Percentiles rank a stretch among this genome's conserved stretches.
These are phyloP conservation scores for Gymnocypris eckloni DNA, from an alignment of 2,797 vertebrate genomes.

Conservation along the genomic window DNA sequence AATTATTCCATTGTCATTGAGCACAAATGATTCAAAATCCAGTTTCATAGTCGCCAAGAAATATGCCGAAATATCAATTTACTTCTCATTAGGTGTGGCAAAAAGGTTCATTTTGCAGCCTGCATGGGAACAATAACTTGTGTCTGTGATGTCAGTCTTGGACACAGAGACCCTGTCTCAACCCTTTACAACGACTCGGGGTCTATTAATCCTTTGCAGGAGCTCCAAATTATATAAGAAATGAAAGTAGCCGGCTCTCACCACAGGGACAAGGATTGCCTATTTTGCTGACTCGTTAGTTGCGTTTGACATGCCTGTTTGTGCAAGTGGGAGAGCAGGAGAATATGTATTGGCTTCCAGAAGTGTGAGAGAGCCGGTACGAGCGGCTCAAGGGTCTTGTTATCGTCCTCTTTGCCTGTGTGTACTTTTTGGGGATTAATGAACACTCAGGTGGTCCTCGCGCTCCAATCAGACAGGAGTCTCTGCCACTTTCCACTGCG, in stretches of 20 bases:
- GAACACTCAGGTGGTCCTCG: conserved; percentile 76
- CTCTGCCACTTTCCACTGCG: conserved; percentile 60
- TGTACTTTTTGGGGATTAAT: conserved; percentile 79
- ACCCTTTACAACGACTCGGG: conserved; percentile 25
- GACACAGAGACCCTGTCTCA: conserved; percentile 35
- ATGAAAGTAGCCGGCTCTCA: conserved; percentile 45
- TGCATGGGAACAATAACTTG: conserved; percentile 30
- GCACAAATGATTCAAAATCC: background rate
- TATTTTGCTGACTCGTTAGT: conserved; percentile 57
- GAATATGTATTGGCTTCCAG: conserved; percentile 75
- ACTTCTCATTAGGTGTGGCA: conserved; percentile 11
- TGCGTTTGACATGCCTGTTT: conserved; percentile 47
- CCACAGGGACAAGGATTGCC: conserved; percentile 34
- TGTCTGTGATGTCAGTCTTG: conserved; percentile 43
- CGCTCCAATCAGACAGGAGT: conserved; percentile 76
- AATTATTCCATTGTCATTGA: background rate
- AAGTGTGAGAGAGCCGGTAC: conserved; percentile 68
- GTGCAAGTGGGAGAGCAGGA: conserved; percentile 39
- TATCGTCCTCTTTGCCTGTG: conserved; percentile 75
- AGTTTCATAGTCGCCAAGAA: background rate
- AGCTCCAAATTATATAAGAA: conserved; percentile 47
- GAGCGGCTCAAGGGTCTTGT: conserved; percentile 83
- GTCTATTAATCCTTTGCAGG: conserved; percentile 48
- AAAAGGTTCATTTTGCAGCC: conserved; percentile 2
- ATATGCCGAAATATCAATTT: background rate